Conservation (phyloP, 2,797 vertebrate species). For the Hephaestus fuliginosus region DNA sequence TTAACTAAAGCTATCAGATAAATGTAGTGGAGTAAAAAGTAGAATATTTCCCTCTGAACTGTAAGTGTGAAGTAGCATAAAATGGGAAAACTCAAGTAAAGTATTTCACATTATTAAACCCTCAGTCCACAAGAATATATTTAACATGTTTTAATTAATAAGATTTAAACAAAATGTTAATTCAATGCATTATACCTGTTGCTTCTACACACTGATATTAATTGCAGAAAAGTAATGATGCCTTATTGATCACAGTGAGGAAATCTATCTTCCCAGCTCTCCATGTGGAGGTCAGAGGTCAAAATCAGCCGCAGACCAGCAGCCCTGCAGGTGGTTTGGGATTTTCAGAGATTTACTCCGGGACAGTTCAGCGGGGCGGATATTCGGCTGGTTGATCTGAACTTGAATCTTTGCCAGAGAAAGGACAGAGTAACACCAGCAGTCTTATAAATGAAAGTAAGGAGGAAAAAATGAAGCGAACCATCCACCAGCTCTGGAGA, state of each 20-base stretch:
- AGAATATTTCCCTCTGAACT: no score
- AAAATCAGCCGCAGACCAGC: neutral
- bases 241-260: neutral
- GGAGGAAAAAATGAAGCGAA: neutral
- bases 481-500: neutral
- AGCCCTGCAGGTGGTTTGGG: neutral
- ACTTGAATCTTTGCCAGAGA: neutral
- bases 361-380: constrained; percentile 3
- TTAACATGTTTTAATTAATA: neutral
- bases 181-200: neutral
- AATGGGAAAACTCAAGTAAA: no score
- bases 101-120: neutral
- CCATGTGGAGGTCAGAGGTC: constrained; percentile 31
- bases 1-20: no score
- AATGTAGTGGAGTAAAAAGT: no score
- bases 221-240: neutral
- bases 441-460: neutral
- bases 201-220: neutral
- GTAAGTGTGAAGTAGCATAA: no score
- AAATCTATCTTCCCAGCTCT: neutral
- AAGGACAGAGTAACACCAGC: neutral
- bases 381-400: constrained; percentile 1
- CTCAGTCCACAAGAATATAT: neutral
- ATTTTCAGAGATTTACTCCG: constrained; percentile 26
- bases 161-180: neutral